Base-by-base conservation (phyloP, 92 coral and sea anemone species). In the Heliopora coerulea region DNA sequence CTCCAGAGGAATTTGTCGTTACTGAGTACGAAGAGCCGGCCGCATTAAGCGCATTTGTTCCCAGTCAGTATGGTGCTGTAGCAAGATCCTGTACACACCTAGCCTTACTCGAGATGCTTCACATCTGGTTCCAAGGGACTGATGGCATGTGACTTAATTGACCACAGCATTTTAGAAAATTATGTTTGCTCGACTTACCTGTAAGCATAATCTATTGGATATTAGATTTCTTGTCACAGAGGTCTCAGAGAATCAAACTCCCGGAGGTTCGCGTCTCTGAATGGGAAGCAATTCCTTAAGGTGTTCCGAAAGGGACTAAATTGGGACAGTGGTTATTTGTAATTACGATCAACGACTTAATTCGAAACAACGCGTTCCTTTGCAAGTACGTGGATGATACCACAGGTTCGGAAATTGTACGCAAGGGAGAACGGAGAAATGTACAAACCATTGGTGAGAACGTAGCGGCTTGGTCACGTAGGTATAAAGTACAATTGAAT, bases 171-270 rank as follows among this genome's bases (percentile, higher is more conserved):
- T n/a, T n/a, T n/a, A n/a, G n/a, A n/a, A n/a, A n/a, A n/a, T n/a
- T n/a, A n/a, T n/a, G n/a, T n/a, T n/a, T n/a, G n/a, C n/a, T n/a
- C n/a, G n/a, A n/a, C n/a, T n/a, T n/a, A n/a, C n/a, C n/a, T n/a
- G n/a, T n/a, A n/a, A n/a, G n/a, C n/a, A n/a, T n/a, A n/a, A n/a
- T n/a, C n/a, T n/a, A 37, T 11, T 37, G 42, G 42, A 37, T 37
- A 4, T 4, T 11, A 4, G 42, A 37, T 37, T 37, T 37, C 42
- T 39, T 23, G 18, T 41, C 59, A 12, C 58, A 68, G 18, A 31
- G 72, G 2, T 14, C 21, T 31, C 72, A 64, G 2, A 25, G 72
- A 13, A 0, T 64, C 72, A 64, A 64, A 64, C 72, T 31, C 19
- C 23, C 17, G 32, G 32, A 27, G 3, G 37, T 27, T 49, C 4